These are phyloP conservation scores for Chromobotia macracanthus DNA, from an alignment of 2,797 vertebrate species.

Conservation along the genomic window DNA sequence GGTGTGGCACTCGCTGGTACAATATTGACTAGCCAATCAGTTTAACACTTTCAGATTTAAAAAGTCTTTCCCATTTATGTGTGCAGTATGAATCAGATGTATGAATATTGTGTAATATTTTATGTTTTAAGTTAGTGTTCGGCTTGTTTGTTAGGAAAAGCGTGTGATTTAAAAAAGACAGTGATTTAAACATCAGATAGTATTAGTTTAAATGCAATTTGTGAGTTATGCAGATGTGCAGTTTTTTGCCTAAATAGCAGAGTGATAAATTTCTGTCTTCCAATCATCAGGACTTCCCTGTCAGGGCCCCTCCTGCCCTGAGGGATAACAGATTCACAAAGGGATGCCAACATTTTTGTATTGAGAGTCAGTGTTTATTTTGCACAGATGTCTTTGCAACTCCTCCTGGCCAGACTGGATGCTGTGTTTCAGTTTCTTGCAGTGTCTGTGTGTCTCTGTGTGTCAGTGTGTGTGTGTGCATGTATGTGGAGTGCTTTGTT, in stretches of 20 bases:
- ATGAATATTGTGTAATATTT: too few relatives aligned
- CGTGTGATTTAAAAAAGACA: background rate
- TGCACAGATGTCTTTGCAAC: constrained; percentile 18
- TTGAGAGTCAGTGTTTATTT: background rate
- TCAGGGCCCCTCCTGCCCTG: constrained; percentile 24
- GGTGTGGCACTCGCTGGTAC: background rate
- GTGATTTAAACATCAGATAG: background rate
- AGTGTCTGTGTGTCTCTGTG: background rate
- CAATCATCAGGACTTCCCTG: background rate
- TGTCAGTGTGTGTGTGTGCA: background rate
- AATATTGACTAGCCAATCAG: too few relatives aligned
- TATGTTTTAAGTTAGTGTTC: too few relatives aligned
- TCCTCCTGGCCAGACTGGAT: constrained; percentile 21
- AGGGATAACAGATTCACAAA: constrained; percentile 14
- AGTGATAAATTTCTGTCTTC: background rate
- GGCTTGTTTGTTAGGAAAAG: background rate
- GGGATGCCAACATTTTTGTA: constrained; percentile 6
- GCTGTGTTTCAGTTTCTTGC: background rate
- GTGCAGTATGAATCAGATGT: too few relatives aligned
- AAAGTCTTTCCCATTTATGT: background rate
- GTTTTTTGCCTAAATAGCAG: background rate
- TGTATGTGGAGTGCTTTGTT: background rate
- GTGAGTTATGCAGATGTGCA: too few relatives aligned
- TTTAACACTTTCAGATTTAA: background rate
- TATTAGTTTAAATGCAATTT: too few relatives aligned